A percentile compares a stretch with the other conserved stretches of the same genome.
phyloP scores from a whole-genome alignment of 2,888 invertebrate species.

The Agrotis segetum region DNA sequence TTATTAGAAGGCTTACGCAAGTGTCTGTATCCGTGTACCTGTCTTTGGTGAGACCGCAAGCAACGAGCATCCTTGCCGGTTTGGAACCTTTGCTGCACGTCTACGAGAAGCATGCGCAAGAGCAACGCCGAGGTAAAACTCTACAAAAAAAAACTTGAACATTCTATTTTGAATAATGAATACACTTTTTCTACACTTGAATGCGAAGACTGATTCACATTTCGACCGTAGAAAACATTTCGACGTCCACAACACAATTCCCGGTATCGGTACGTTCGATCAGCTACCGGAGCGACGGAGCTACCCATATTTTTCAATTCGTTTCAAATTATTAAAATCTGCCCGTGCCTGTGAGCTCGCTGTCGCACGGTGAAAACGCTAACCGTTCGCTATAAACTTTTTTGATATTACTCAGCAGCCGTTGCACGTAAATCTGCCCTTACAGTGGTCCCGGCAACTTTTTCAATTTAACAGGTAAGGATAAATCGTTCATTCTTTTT shows the following conservation, averaged over 20 bases:
- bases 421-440: constrained; percentile 89
- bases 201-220: not conserved
- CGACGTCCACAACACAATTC: constrained; percentile 17
- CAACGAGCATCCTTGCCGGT: too few species aligned
- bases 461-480: constrained; percentile 91
- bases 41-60: too few species aligned
- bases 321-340: constrained; percentile 85
- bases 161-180: too few species aligned
- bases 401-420: constrained; percentile 89
- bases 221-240: constrained; percentile 17
- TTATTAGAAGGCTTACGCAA: too few species aligned
- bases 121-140: too few species aligned
- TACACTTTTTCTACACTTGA: not conserved
- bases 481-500: constrained; percentile 91
- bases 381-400: constrained; percentile 87
- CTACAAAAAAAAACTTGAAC: too few species aligned
- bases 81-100: too few species aligned
- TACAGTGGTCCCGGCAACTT: constrained; percentile 88
- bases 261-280: constrained; percentile 17
- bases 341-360: constrained; percentile 65
- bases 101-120: too few species aligned
- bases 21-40: too few species aligned
- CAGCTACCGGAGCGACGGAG: constrained; percentile 18
- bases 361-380: constrained; percentile 73
- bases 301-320: constrained; percentile 76